phyloP scores from a whole-genome alignment of 2,113 vertebrate species.

The Coturnix japonica region DNA sequence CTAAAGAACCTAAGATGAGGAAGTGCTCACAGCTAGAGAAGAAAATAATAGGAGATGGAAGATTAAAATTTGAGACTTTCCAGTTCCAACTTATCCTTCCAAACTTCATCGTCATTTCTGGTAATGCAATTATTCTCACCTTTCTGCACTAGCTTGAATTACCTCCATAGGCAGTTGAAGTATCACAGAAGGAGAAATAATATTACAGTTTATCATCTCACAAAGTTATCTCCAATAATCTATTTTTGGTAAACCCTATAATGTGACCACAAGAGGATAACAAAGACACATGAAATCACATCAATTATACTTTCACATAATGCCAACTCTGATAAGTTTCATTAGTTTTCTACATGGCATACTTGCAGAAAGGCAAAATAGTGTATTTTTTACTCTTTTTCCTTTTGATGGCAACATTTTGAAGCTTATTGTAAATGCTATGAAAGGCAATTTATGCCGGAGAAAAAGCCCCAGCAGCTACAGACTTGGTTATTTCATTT shows the following conservation, averaged over 20 bases:
- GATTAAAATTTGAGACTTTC: conserved; percentile 11
- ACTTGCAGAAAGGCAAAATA: conserved; percentile 28
- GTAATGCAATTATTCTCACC: not conserved
- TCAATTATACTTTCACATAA: conserved; percentile 39
- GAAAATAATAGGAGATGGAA: not conserved
- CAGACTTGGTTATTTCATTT: conserved; percentile 56
- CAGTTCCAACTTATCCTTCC: not conserved
- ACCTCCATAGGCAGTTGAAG: not conserved
- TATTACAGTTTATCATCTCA: not conserved
- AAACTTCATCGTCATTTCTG: not conserved
- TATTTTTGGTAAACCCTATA: conserved; percentile 13
- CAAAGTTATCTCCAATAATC: not conserved
- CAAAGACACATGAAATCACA: conserved; percentile 14
- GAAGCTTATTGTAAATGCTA: conserved; percentile 57
- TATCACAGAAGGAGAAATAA: not conserved
- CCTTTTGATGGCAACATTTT: conserved; percentile 34
- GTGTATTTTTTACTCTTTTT: not conserved
- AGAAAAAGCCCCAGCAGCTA: not conserved
- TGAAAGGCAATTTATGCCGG: conserved; percentile 46
- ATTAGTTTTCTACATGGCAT: conserved; percentile 27
- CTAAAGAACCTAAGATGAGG: not conserved
- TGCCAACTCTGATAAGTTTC: conserved; percentile 10
- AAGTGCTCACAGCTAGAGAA: not conserved
- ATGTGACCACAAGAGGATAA: conserved; percentile 36
- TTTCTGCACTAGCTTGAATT: not conserved